Percentiles rank a stretch among this genome's conserved stretches.
phyloP scores from a whole-genome alignment of 2,113 vertebrate genomes.

The Speoplatyrhinus poulsoni region DNA sequence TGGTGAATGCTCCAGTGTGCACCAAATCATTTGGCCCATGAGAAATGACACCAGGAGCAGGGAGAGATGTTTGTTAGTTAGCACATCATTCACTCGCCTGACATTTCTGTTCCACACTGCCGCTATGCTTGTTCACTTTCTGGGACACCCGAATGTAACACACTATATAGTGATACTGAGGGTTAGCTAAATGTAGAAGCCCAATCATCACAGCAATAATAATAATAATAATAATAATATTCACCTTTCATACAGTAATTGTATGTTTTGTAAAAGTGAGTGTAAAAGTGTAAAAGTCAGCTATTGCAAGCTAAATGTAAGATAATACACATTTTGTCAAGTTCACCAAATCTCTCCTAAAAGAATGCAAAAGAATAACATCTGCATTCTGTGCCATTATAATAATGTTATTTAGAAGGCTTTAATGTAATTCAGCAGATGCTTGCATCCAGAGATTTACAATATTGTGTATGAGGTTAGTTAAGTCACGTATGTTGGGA shows the following conservation, averaged over 20 bases:
- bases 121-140: constrained; percentile 14
- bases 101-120: constrained; percentile 26
- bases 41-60: constrained; percentile 42
- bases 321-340: background rate
- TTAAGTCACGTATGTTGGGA: too few relatives aligned
- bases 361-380: too few relatives aligned
- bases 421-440: too few relatives aligned
- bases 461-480: too few relatives aligned
- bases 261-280: too few relatives aligned
- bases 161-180: background rate
- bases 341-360: too few relatives aligned
- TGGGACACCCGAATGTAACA: constrained; percentile 9
- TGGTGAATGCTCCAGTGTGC: constrained; percentile 47
- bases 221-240: too few relatives aligned
- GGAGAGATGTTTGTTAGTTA: constrained; percentile 50
- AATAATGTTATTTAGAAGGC: too few relatives aligned
- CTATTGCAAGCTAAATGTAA: background rate
- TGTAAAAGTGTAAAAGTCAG: background rate
- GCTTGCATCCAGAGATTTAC: too few relatives aligned
- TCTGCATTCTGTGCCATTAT: too few relatives aligned
- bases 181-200: background rate
- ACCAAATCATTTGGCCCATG: constrained; percentile 51
- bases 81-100: constrained; percentile 13
- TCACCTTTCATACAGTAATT: too few relatives aligned
- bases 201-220: background rate